These are phyloP conservation scores for Platyrinchus mystaceus DNA, from an alignment of 2,797 vertebrate genomes.

Conservation along the genomic window DNA sequence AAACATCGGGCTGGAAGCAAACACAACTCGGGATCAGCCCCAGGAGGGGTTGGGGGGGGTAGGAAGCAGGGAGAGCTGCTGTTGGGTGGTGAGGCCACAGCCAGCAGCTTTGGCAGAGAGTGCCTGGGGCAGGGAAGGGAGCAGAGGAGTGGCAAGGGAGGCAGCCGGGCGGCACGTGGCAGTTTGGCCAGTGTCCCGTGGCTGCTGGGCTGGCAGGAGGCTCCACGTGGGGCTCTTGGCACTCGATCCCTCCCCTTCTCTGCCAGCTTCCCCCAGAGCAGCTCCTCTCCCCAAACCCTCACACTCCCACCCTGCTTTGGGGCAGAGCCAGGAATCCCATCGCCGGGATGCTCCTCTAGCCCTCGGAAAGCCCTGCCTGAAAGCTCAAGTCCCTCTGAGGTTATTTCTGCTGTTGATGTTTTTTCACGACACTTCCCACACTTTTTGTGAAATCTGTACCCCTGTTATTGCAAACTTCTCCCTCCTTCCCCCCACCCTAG, in stretches of 20 bases:
- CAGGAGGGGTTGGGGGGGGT: accelerated
- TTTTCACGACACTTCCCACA: neutral
- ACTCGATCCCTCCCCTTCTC: accelerated
- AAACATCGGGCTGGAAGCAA: neutral
- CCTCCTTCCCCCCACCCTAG: neutral
- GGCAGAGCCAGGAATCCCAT: neutral
- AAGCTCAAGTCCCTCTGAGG: neutral
- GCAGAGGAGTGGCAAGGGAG: neutral
- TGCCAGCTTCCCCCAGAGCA: neutral
- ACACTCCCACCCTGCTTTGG: neutral
- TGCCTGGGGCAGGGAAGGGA: neutral
- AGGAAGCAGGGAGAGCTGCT: neutral
- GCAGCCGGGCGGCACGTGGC: neutral
- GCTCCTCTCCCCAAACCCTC: neutral
- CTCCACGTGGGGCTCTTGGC: neutral
- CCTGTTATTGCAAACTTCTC: neutral
- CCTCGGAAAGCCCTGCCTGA: neutral
- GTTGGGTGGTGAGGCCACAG: accelerated
- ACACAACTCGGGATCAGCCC: neutral
- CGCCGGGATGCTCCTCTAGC: accelerated
- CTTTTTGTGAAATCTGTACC: neutral
- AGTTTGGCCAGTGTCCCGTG: accelerated
- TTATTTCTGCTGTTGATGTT: neutral
- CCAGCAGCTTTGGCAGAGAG: neutral
- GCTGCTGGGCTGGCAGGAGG: neutral